phyloP scores from a whole-genome alignment of 1,140 invertebrate species.

The Bilobella aurantiaca region DNA sequence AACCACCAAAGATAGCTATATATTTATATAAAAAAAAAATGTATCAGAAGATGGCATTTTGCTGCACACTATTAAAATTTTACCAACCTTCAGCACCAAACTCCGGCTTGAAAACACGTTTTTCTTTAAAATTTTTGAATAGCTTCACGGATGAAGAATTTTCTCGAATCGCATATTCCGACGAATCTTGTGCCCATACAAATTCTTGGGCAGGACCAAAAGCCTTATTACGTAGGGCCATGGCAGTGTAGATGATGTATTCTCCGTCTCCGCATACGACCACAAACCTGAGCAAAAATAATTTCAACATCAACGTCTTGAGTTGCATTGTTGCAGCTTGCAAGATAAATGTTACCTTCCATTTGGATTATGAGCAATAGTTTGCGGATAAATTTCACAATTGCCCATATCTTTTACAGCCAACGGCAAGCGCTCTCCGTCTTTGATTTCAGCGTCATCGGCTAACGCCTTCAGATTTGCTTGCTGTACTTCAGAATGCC shows the following conservation, averaged over 20 bases:
- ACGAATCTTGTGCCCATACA: conserved; percentile 95
- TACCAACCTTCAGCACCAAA: conserved; percentile 76
- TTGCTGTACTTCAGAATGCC: conserved; percentile 95
- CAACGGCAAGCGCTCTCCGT: conserved; percentile 84
- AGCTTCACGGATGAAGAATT: conserved; percentile 80
- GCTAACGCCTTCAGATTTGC: conserved; percentile 78
- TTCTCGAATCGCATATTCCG: conserved; percentile 85
- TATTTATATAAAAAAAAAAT: no score
- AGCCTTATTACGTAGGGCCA: conserved; percentile 96
- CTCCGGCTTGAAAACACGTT: conserved; percentile 88
- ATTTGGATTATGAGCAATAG: conserved; percentile 96
- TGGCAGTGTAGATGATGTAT: conserved; percentile 98
- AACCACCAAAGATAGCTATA: conserved; percentile 92
- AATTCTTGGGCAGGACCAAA: conserved; percentile 98
- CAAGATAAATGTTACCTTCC: conserved; percentile 53
- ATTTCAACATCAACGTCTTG: background rate
- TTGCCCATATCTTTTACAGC: conserved; percentile 97
- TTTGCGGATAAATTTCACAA: conserved; percentile 98
- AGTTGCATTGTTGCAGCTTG: background rate
- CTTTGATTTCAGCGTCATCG: conserved; percentile 60
- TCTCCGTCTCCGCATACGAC: conserved; percentile 99
- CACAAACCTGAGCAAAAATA: conserved; percentile 59
- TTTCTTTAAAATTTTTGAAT: conserved; percentile 98
- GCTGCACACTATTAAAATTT: background rate
- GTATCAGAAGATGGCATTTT: conserved; percentile 13